Evolutionary conservation across 2,797 vertebrate species (phyloP), one percentile per base, ranked within the genome.

Genomic region (Jordanella pulchra): DNA sequence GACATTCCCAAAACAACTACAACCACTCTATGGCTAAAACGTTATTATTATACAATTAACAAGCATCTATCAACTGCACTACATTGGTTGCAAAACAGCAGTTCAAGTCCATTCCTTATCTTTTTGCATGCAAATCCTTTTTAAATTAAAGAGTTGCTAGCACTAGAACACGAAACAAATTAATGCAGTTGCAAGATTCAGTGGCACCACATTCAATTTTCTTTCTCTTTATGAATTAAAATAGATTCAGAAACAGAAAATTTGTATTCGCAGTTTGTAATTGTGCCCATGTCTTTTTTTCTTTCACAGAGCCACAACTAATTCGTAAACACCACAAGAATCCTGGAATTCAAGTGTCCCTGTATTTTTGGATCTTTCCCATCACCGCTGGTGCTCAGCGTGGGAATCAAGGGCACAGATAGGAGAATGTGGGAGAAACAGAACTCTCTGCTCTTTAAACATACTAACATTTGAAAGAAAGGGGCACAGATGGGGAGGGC

Each of bases 321-420:
- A 79, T 84, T 72, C 79, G 79, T 73, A 75, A 53, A 81, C 77
- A 72, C 73, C 71, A 42, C 75, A 86, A 72, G 51, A 79, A 83
- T 84, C 69, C 61, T 70, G 65, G 76, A 86, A 84, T 78, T 81
- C 79, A 28, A 72, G 76, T 83, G 84, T 84, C 89, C 78, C 56
- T 69, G 83, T 85, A 75, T 87, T 83, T 82, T 75, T 80, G 66
- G 80, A 81, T 76, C 63, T 84, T 93, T 93, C 92, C 88, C 91
- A 94, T 87, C 86, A 75, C 82, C 18, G 27, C 42, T 67, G 51
- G 61, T 79, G 84, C 78, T 80, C 14, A 83, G 82, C 81, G 91
- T 94, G 93, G 91, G 94, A 95, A 93, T 85, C 86, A 86, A 91
- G 87, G 90, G 82, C 89, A 89, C 77, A 71, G 83, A 92, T 89